Evolutionary conservation across 1,140 invertebrate species (phyloP).

Genomic region (Drosophila triauraria): DNA sequence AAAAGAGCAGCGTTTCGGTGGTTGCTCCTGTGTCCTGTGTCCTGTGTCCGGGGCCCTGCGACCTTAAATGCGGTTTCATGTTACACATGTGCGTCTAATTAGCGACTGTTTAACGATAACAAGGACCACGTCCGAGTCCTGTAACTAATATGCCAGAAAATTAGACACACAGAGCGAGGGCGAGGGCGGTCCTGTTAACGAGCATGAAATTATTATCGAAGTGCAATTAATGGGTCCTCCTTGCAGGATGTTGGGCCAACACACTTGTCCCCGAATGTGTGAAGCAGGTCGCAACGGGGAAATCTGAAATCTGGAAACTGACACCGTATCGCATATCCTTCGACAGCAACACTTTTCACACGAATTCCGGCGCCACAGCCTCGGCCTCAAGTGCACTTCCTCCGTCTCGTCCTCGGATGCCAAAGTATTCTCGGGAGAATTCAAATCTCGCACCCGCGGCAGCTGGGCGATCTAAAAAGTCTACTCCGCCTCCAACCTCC

Average conservation of each 20-base stretch:
- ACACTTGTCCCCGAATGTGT: constrained; percentile 62
- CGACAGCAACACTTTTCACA: constrained; percentile 52
- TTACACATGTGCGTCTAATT: constrained; percentile 84
- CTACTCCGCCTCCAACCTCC: no score
- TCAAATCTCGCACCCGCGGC: constrained; percentile 7
- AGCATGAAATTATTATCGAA: constrained; percentile 83
- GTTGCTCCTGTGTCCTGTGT: constrained; percentile 30
- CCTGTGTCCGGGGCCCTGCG: constrained; percentile 10
- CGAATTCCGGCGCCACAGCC: constrained; percentile 71
- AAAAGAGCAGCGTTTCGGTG: constrained; percentile 16
- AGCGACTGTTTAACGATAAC: constrained; percentile 80
- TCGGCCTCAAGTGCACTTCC: constrained; percentile 60
- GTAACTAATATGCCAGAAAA: constrained; percentile 74
- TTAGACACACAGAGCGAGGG: constrained; percentile 22
- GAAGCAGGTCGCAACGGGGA: constrained; percentile 21
- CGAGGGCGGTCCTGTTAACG: constrained; percentile 46
- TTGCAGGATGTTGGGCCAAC: constrained; percentile 59
- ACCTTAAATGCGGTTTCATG: constrained; percentile 79
- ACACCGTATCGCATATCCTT: constrained; percentile 14
- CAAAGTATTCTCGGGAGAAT: constrained; percentile 16
- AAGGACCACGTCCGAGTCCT: constrained; percentile 40
- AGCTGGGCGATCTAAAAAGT: constrained; percentile 10
- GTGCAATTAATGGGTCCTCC: constrained; percentile 71
- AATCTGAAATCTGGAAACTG: constrained; percentile 38
- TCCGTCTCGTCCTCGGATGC: constrained; percentile 34